phyloP scores from a whole-genome alignment of 1,140 invertebrate genomes.

The Triops longicaudatus region DNA sequence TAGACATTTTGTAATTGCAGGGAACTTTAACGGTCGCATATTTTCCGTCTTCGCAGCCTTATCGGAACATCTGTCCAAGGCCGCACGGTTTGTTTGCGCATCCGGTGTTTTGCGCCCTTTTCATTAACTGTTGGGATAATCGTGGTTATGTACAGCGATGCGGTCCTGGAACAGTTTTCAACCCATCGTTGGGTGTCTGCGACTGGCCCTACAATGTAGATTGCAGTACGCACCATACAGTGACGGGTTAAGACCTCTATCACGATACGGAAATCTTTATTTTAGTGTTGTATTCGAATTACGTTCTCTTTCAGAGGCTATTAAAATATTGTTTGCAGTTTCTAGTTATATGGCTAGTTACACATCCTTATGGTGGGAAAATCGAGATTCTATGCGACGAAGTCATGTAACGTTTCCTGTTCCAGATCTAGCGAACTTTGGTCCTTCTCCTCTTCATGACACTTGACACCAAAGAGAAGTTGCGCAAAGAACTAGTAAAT shows the following conservation, averaged over 20 bases:
- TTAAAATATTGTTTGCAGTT: too few relatives aligned
- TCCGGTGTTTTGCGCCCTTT: constrained; percentile 32
- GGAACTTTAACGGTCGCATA: background rate
- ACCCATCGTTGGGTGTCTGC: constrained; percentile 50
- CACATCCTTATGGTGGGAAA: too few relatives aligned
- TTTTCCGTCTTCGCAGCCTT: background rate
- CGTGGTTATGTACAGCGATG: constrained; percentile 40
- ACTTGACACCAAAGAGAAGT: background rate
- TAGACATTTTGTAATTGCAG: background rate
- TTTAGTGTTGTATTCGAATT: background rate
- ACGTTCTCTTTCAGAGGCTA: too few relatives aligned
- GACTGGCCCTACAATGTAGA: constrained; percentile 54
- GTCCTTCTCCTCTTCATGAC: background rate
- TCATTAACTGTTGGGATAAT: constrained; percentile 37
- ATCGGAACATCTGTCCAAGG: constrained; percentile 16
- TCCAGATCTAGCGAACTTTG: background rate
- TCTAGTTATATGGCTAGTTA: too few relatives aligned
- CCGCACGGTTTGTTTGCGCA: constrained; percentile 30
- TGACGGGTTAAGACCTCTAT: background rate
- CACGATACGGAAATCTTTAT: background rate
- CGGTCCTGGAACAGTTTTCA: constrained; percentile 57
- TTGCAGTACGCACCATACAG: constrained; percentile 38
- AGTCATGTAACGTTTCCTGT: background rate
- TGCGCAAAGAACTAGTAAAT: background rate
- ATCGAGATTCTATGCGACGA: too few relatives aligned